Conservation (phyloP, 2,113 vertebrate species). For the Laticauda laticaudata region DNA sequence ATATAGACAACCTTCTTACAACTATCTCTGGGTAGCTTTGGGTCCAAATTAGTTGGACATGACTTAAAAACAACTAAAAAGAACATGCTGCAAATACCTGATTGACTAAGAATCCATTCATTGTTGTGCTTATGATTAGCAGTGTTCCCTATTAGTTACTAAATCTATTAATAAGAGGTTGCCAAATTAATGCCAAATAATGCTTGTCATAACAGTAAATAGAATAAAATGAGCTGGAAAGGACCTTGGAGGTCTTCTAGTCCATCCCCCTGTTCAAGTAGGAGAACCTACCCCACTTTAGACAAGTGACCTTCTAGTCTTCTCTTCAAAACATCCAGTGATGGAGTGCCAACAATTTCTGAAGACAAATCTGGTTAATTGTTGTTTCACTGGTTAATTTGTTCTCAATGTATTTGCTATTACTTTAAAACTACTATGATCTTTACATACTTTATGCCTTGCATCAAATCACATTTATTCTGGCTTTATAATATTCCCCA, state of each 20-base stretch:
- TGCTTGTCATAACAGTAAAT: neutral
- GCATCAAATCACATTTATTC: neutral
- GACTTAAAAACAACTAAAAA: neutral
- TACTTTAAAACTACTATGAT: neutral
- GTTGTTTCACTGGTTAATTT: too few relatives aligned
- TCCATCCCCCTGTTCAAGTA: too few relatives aligned
- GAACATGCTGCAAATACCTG: slow-evolving; percentile 15
- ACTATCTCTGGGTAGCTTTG: neutral
- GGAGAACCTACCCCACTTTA: too few relatives aligned
- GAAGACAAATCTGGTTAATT: too few relatives aligned
- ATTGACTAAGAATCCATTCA: neutral
- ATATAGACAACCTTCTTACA: neutral
- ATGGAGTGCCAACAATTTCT: too few relatives aligned
- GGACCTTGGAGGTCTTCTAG: too few relatives aligned
- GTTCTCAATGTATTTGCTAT: neutral
- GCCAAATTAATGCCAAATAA: neutral
- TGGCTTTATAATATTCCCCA: neutral
- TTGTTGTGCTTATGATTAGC: neutral
- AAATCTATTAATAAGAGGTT: neutral
- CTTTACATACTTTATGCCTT: neutral
- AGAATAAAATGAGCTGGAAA: too few relatives aligned
- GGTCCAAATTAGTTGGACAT: neutral
- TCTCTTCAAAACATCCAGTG: too few relatives aligned
- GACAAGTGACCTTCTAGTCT: too few relatives aligned
- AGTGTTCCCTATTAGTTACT: neutral